Conservation (phyloP, 2,888 invertebrate genomes). For the Lasioglossum pauxillum region DNA sequence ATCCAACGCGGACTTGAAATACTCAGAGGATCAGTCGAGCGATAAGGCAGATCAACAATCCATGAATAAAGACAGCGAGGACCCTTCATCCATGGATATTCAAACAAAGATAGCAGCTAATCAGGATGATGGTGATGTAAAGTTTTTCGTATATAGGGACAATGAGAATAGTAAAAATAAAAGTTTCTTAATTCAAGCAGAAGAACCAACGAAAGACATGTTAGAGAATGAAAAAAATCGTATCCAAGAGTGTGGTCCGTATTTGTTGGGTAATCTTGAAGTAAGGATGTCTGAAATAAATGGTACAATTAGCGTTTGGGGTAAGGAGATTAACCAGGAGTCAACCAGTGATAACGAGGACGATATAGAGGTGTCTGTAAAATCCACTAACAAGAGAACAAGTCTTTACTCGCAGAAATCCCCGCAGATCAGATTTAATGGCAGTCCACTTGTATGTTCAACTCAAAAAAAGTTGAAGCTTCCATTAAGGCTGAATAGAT, state of each 20-base stretch:
- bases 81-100: conserved; percentile 20
- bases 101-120: conserved; percentile 51
- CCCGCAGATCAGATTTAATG: conserved; percentile 62
- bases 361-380: conserved; percentile 57
- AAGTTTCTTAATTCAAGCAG: conserved; percentile 81
- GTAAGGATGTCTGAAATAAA: conserved; percentile 82
- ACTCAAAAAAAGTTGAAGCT: conserved; percentile 73
- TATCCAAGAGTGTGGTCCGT: conserved; percentile 82
- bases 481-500: conserved; percentile 51
- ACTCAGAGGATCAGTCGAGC: conserved; percentile 22
- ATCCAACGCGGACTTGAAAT: conserved; percentile 38
- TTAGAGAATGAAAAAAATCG: conserved; percentile 62
- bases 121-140: conserved; percentile 75
- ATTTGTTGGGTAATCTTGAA: conserved; percentile 81
- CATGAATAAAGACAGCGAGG: conserved; percentile 21
- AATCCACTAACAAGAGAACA: conserved; percentile 43
- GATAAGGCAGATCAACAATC: conserved; percentile 26
- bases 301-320: conserved; percentile 83
- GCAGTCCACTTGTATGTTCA: conserved; percentile 68
- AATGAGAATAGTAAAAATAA: conserved; percentile 76
- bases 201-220: conserved; percentile 62
- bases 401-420: conserved; percentile 60
- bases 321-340: conserved; percentile 76
- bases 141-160: conserved; percentile 80
- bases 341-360: conserved; percentile 58